Conservation (phyloP, 2,113 vertebrate genomes). For the Erythrocercus mccallii region DNA sequence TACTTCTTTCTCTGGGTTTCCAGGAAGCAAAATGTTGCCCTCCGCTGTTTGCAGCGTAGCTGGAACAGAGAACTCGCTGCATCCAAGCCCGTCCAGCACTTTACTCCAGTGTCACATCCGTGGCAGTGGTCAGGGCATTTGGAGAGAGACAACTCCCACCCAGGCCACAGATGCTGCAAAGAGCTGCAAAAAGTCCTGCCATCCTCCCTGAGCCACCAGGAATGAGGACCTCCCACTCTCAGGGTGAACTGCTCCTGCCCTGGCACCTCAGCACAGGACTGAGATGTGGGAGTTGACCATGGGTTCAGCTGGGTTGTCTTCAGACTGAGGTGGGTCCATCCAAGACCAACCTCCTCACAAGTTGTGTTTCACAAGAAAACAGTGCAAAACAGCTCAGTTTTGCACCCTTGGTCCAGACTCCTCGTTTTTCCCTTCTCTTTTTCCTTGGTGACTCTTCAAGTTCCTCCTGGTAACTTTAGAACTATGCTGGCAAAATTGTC, state of each 20-base stretch:
- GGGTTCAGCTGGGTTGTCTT: background rate
- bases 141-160: background rate
- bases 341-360: background rate
- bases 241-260: background rate
- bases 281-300: rapidly evolving
- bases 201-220: background rate
- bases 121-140: background rate
- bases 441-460: background rate
- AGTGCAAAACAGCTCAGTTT: background rate
- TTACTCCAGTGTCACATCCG: background rate
- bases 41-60: conserved; percentile 26
- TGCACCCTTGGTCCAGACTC: background rate
- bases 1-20: conserved; percentile 49
- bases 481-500: background rate
- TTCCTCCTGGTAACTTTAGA: background rate
- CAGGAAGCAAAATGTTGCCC: conserved; percentile 64
- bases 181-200: rapidly evolving
- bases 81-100: rapidly evolving
- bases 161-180: background rate
- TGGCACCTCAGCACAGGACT: rapidly evolving
- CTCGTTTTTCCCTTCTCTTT: background rate
- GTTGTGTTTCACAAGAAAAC: background rate
- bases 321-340: background rate
- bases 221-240: rapidly evolving
- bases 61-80: background rate